Evolutionary conservation across 2,888 invertebrate species (phyloP).

Genomic region (Drosophila dives): DNA sequence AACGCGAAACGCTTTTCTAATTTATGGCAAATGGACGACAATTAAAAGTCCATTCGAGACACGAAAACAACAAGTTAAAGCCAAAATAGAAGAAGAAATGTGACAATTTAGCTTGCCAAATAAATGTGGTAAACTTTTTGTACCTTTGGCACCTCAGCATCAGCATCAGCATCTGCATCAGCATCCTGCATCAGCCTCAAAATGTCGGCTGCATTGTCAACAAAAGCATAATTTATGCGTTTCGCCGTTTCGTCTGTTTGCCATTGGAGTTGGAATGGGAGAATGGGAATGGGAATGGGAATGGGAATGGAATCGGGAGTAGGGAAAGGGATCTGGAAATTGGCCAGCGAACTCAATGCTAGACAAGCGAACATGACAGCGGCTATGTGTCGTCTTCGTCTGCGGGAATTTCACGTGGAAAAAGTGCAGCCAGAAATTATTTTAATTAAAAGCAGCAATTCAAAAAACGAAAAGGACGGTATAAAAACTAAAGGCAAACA

Average conservation of each 20-base stretch:
- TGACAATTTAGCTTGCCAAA: conserved; percentile 59
- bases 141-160: conserved; percentile 71
- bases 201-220: conserved; percentile 52
- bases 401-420: conserved; percentile 74
- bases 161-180: conserved; percentile 40
- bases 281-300: not conserved
- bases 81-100: conserved; percentile 3
- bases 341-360: conserved; percentile 62
- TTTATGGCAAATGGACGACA: conserved; percentile 67
- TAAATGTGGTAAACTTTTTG: conserved; percentile 53
- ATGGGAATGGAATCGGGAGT: conserved; percentile 10
- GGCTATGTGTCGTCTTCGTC: conserved; percentile 61
- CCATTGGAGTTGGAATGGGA: conserved; percentile 37
- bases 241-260: conserved; percentile 46
- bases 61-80: not conserved
- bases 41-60: conserved; percentile 68
- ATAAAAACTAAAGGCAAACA: conserved; percentile 17
- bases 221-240: conserved; percentile 76
- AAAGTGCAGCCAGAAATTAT: conserved; percentile 71
- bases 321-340: conserved; percentile 1
- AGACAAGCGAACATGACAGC: conserved; percentile 77
- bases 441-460: conserved; percentile 67
- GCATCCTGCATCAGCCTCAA: conserved; percentile 46
- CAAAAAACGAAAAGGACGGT: conserved; percentile 39
- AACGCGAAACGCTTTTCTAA: conserved; percentile 54